These are phyloP conservation scores for Antennarius maculatus DNA, from an alignment of 2,797 vertebrate genomes.

Conservation along the genomic window DNA sequence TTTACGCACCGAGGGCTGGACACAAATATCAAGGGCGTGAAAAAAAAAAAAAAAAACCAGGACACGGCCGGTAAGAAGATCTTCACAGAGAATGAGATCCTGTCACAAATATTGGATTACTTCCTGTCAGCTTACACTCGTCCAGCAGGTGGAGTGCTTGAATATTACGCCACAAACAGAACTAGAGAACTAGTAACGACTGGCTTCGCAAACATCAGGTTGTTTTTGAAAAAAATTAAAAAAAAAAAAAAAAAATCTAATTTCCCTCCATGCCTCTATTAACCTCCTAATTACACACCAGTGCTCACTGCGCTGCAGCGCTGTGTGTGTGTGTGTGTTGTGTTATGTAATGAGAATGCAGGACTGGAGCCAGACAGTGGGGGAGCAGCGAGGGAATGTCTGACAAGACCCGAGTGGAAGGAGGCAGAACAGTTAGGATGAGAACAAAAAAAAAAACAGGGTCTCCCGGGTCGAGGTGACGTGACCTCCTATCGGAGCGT, in stretches of 20 bases:
- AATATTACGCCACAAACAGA: background rate
- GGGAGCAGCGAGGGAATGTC: background rate
- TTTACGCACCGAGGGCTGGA: slow-evolving; percentile 90
- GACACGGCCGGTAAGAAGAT: background rate
- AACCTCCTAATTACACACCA: slow-evolving; percentile 23
- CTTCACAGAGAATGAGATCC: background rate
- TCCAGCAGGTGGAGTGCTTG: background rate
- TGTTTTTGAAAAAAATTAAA: background rate
- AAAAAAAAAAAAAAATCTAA: background rate
- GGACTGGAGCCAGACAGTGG: slow-evolving; percentile 12
- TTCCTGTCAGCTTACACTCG: background rate
- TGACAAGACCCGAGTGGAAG: no score
- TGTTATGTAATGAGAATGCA: slow-evolving; percentile 15
- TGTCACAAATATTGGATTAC: background rate
- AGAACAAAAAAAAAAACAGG: background rate
- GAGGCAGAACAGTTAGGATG: no score
- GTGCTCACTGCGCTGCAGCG: slow-evolving; percentile 1
- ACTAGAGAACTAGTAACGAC: background rate
- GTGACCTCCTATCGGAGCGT: background rate
- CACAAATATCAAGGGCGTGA: background rate
- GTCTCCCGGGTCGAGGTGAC: background rate
- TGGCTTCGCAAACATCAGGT: background rate
- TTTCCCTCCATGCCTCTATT: slow-evolving; percentile 2
- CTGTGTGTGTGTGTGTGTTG: slow-evolving; percentile 6
- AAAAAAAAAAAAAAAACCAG: background rate